Evolutionary conservation across 1,140 invertebrate species (phyloP).

Genomic region (Meloidogyne hapla): DNA sequence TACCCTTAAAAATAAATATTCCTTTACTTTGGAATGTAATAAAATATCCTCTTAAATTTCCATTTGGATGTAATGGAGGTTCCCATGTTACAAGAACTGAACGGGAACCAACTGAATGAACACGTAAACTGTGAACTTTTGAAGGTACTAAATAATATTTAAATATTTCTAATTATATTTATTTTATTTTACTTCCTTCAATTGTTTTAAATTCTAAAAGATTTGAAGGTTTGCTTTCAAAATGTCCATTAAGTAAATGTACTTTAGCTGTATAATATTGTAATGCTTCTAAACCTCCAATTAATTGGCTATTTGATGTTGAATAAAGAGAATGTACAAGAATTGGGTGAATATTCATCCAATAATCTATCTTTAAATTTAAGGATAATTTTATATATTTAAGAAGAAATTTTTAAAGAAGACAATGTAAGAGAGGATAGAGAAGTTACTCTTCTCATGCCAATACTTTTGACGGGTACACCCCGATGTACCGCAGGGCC

Average conservation of each 20-base stretch:
- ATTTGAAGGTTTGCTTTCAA: conserved; percentile 46
- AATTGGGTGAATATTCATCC: conserved; percentile 44
- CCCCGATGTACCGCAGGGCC: no score
- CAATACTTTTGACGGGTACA: no score
- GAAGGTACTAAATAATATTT: conserved; percentile 51
- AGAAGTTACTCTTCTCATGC: no score
- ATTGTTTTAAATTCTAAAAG: conserved; percentile 56
- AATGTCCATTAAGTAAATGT: conserved; percentile 47
- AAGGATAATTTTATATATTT: no score
- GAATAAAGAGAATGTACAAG: background rate
- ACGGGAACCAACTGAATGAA: conserved; percentile 55
- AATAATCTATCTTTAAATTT: conserved; percentile 50
- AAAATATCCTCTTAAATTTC: conserved; percentile 60
- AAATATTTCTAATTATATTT: background rate
- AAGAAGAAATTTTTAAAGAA: no score
- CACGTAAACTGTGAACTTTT: conserved; percentile 56
- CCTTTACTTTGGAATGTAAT: conserved; percentile 55
- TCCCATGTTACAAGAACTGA: conserved; percentile 60
- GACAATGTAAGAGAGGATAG: no score
- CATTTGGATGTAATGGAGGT: conserved; percentile 55
- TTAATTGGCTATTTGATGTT: conserved; percentile 2
- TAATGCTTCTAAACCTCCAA: conserved; percentile 7
- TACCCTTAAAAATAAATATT: background rate
- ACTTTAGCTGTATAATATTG: conserved; percentile 41
- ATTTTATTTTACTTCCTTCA: conserved; percentile 54